Percentiles rank a stretch among this genome's conserved stretches.
Conservation (phyloP, 2,888 invertebrate genomes). For the Drosophila hamatofila region DNA sequence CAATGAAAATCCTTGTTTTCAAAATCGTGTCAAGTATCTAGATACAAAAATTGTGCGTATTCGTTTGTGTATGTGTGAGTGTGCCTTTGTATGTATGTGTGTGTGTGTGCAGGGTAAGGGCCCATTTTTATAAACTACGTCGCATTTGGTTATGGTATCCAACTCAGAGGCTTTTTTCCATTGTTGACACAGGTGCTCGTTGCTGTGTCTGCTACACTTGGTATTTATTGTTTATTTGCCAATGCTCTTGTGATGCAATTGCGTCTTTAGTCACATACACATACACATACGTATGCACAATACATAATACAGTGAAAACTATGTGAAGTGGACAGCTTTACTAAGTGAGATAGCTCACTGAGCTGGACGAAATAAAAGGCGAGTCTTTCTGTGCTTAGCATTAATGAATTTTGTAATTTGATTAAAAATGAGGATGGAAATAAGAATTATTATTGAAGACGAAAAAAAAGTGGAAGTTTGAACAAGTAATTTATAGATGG, state of each 20-base stretch:
- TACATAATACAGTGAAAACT: constrained; percentile 8
- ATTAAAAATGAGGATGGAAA: no score
- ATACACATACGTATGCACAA: constrained; percentile 4
- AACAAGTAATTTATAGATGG: no score
- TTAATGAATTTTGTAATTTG: no score
- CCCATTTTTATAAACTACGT: constrained; percentile 61
- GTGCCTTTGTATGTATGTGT: neutral
- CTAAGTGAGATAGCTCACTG: neutral
- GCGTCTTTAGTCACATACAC: constrained; percentile 30
- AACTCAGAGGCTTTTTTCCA: constrained; percentile 45
- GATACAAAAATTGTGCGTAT: constrained; percentile 52
- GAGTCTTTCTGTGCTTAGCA: no score
- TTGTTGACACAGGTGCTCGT: constrained; percentile 83
- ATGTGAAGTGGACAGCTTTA: neutral
- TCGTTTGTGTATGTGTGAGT: constrained; percentile 9
- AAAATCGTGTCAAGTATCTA: constrained; percentile 78
- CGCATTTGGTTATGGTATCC: constrained; percentile 51
- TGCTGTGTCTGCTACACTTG: constrained; percentile 19
- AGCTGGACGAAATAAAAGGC: no score
- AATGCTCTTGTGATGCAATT: constrained; percentile 70
- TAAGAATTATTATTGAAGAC: no score
- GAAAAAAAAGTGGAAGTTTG: no score
- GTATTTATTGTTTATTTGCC: constrained; percentile 48
- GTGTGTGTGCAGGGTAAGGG: constrained; percentile 30
- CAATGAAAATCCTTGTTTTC: constrained; percentile 72